Evolutionary conservation across 2,888 invertebrate species (phyloP).

Genomic region (Lycophotia porphyrea): DNA sequence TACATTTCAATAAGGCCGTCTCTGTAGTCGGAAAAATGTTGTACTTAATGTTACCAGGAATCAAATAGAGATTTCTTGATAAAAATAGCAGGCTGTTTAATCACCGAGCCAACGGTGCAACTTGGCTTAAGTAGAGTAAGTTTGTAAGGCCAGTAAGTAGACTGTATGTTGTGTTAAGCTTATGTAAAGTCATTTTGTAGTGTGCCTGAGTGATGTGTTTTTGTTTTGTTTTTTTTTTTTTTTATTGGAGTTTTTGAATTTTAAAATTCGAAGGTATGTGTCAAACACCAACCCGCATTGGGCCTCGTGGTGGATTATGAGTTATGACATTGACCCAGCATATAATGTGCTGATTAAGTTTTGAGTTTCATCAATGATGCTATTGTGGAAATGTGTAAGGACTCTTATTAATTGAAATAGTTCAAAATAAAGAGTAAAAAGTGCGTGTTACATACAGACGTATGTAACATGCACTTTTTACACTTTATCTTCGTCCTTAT

Average conservation of each 20-base stretch:
- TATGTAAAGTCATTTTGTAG: conserved; percentile 13
- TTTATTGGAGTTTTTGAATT: not conserved
- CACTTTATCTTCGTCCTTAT: too few species aligned
- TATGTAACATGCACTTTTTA: too few species aligned
- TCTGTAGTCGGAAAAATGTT: conserved; percentile 80
- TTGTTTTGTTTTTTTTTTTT: not conserved
- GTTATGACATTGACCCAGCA: not conserved
- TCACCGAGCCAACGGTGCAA: conserved; percentile 52
- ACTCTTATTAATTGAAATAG: not conserved
- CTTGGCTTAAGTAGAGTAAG: conserved; percentile 48
- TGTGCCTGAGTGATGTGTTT: not conserved
- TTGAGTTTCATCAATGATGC: not conserved
- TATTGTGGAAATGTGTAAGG: not conserved
- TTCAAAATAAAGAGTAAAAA: not conserved
- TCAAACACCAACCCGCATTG: not conserved
- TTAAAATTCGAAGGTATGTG: not conserved
- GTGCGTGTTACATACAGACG: not conserved
- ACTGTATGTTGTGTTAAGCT: conserved; percentile 19
- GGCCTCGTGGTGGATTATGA: not conserved
- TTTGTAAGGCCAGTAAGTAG: conserved; percentile 41
- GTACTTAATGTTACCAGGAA: conserved; percentile 73
- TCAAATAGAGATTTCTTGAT: conserved; percentile 76
- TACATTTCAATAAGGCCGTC: conserved; percentile 83
- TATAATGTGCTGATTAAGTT: not conserved
- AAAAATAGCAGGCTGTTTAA: conserved; percentile 68